Evolutionary conservation across 2,113 vertebrate genomes (phyloP), one percentile per base, ranked within the genome.

Genomic region (Sarotherodon lohbergeri): DNA sequence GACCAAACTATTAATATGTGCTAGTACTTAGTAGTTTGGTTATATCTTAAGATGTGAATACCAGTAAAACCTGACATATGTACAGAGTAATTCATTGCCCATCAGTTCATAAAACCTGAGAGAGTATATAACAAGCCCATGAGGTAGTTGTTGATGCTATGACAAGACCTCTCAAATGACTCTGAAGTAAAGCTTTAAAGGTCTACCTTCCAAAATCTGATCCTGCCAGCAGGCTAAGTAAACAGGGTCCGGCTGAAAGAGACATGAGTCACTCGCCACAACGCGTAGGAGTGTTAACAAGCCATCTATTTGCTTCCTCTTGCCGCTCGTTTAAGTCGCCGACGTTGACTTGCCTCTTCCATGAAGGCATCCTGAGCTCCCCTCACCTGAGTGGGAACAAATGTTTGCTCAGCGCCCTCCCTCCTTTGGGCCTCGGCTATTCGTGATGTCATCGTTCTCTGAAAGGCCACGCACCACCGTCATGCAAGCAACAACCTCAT

Each of bases 361-460:
- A 46, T 83, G 84, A 86, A 79, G 63, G 85, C 86, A 91, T 93
- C 88, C 55, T 63, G 16, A n/a, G 80, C 63, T 84, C 19, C 56
- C n/a, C 76, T 87, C 86, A 91, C 88, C 88, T 90, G 82, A 89
- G 93, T 55, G 78, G 73, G 71, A 91, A 81, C 86, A 76, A 92
- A 80, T 89, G 93, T 95, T 94, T 94, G 85, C 89, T 90, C 88
- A 55, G 50, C 4, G 2, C 73, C 73, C 46, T 19, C 17, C 46
- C 27, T 12, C 4, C 14, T 29, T 76, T 29, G 22, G 68, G 57
- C 66, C 66, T 19, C 9, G 2, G 82, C 68, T 79, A 57, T 66
- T 86, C 32, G 19, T 92, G 93, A 95, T 86, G 88, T 92, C 95
- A 93, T 87, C 83, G 0, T 84, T 39, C 79, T 24, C 39, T 71